Evolutionary conservation across 2,797 vertebrate species (phyloP), one percentile per base, ranked within the genome.

Genomic region (Pipistrellus pygmaeus): DNA sequence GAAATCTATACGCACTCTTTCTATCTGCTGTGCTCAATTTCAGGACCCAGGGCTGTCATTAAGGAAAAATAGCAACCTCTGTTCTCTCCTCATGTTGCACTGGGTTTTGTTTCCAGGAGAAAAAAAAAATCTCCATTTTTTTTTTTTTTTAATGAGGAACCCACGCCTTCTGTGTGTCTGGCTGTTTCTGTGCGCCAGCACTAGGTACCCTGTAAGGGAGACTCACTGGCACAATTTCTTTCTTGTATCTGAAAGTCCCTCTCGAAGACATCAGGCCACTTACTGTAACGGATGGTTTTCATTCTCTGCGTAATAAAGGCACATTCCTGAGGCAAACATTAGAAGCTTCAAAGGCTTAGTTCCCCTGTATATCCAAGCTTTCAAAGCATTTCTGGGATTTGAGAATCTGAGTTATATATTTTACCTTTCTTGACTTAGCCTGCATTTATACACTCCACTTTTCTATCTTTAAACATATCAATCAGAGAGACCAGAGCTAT

Each of bases 1-100:
- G 90, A 97, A 96, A 96, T 96, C 93, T 90, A 95, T 64, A 91
- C 76, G 91, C 1, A 25, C 38, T 64, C 60, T 95, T 94, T 84
- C 78, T 95, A 96, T 95, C 95, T 96, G 94, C 97, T 95, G 94
- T 93, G 96, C 86, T 96, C 90, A 96, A 96, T 97, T 96, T 97
- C 95, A 96, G 93, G 96, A 96, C 41, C 90, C 72, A 90, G 94
- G 95, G 68, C 92, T 90, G 85, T 95, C 94, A 96, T 96, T 95
- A 97, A 93, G 88, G 69, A 94, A 95, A 96, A 97, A 96, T 75
- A 96, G 94, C 89, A 95, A 94, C 88, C 96, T 97, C 96, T 96
- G 83, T 97, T 95, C 93, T 95, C 93, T 92, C 82, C 92, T 90
- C 88, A 51, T 62, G 93, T 94, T 92, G 80, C 76, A 66, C 48